A percentile compares a stretch with the other conserved stretches of the same genome.
phyloP scores from a whole-genome alignment of 2,888 invertebrate species.

The Rhyacophila evoluta region DNA sequence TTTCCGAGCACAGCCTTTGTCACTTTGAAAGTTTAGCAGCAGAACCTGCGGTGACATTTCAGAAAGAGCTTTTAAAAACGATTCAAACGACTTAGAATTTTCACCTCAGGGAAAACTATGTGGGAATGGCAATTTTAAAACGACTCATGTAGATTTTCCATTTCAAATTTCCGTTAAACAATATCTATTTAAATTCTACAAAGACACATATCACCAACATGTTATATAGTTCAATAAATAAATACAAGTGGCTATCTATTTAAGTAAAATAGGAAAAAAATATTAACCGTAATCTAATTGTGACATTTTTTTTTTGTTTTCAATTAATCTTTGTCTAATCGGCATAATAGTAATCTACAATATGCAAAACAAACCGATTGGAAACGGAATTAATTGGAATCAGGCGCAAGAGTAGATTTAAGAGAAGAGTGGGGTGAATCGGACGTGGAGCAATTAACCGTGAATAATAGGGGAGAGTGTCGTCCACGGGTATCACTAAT shows the following conservation, averaged over 20 bases:
- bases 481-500: conserved; percentile 26
- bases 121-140: not conserved
- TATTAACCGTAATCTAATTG: too few relatives aligned
- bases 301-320: too few relatives aligned
- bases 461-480: conserved; percentile 33
- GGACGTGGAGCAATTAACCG: conserved; percentile 35
- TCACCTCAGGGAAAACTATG: not conserved
- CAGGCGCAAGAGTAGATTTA: not conserved
- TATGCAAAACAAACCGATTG: not conserved
- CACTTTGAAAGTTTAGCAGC: not conserved
- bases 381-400: not conserved
- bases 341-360: too few relatives aligned
- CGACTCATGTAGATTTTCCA: not conserved
- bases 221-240: too few relatives aligned
- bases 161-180: too few relatives aligned
- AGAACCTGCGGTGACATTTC: not conserved
- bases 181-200: too few relatives aligned
- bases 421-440: conserved; percentile 2
- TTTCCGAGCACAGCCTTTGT: not conserved
- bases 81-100: conserved; percentile 17
- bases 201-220: too few relatives aligned
- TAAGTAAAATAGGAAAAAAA: too few relatives aligned
- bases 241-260: too few relatives aligned
- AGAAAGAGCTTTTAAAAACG: conserved; percentile 13
- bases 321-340: too few relatives aligned